Evolutionary conservation across 2,888 invertebrate genomes (phyloP).

Genomic region (Heterodera filipjevi): DNA sequence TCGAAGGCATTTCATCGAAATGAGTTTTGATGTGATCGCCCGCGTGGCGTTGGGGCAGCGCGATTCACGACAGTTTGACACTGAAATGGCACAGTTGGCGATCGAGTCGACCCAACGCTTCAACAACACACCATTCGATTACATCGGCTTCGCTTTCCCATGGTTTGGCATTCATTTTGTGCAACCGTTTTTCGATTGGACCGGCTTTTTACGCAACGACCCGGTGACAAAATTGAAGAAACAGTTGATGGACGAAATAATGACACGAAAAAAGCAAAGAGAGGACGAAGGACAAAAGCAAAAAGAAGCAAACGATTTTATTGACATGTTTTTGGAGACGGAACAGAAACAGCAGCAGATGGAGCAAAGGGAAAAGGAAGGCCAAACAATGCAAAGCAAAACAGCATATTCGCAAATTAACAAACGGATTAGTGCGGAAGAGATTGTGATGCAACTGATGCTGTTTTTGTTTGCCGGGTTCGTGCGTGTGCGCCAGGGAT

Average conservation of each 20-base stretch:
- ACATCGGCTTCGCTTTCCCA: slow-evolving; percentile 30
- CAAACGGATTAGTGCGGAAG: slow-evolving; percentile 44
- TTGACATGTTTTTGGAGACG: slow-evolving; percentile 58
- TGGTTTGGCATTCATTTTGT: slow-evolving; percentile 13
- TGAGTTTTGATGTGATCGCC: slow-evolving; percentile 70
- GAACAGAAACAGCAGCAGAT: slow-evolving; percentile 16
- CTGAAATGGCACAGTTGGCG: slow-evolving; percentile 18
- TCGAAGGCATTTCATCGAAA: slow-evolving; percentile 66
- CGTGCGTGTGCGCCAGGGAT: too few relatives aligned
- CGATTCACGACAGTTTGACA: slow-evolving; percentile 35
- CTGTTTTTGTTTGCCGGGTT: slow-evolving; percentile 57
- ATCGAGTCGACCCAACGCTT: slow-evolving; percentile 16
- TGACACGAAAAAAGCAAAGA: slow-evolving; percentile 35
- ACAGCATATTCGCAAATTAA: neutral
- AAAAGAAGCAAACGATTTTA: slow-evolving; percentile 50
- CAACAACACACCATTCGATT: slow-evolving; percentile 11
- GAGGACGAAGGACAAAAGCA: neutral
- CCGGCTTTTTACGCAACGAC: slow-evolving; percentile 16
- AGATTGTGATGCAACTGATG: slow-evolving; percentile 52
- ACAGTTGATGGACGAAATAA: slow-evolving; percentile 36
- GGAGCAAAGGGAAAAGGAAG: neutral
- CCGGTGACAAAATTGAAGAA: slow-evolving; percentile 29
- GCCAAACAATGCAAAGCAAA: neutral
- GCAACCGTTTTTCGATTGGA: slow-evolving; percentile 11
- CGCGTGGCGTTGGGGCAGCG: slow-evolving; percentile 67